phyloP scores from a whole-genome alignment of 1,140 invertebrate genomes.

The Chironomus striatipennis region DNA sequence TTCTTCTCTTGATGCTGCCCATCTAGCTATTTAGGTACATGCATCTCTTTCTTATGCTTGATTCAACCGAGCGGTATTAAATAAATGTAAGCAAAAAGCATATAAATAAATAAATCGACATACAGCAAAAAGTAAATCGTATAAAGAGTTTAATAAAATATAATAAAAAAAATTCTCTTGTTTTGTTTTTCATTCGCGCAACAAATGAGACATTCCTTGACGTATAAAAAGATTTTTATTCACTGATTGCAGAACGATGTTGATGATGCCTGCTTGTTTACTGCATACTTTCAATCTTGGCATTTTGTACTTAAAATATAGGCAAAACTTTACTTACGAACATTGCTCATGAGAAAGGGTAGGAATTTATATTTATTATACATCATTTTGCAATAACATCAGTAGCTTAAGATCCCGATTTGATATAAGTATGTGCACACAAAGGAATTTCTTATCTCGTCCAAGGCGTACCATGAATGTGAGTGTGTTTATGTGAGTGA shows the following conservation, averaged over 20 bases:
- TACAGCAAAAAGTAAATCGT: too few species aligned
- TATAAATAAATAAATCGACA: too few species aligned
- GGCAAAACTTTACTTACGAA: not conserved
- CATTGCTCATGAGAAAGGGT: not conserved
- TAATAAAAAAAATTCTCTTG: not conserved
- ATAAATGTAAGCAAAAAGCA: too few species aligned
- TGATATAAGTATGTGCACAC: not conserved
- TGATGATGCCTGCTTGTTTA: not conserved
- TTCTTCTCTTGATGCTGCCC: not conserved
- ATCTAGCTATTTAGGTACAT: not conserved
- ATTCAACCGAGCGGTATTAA: too few species aligned
- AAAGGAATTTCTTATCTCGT: too few species aligned
- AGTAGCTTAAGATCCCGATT: too few species aligned
- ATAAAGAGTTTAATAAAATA: too few species aligned
- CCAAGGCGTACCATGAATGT: too few species aligned
- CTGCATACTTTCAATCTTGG: not conserved
- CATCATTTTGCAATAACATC: not conserved
- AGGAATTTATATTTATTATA: constrained; percentile 19
- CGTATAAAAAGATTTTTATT: constrained; percentile 20
- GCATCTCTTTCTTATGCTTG: too few species aligned
- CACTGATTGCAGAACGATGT: constrained; percentile 7
- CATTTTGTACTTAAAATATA: not conserved
- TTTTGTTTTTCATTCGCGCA: constrained; percentile 2
- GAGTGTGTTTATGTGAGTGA: too few species aligned
- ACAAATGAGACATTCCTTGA: constrained; percentile 23